These are phyloP conservation scores for Callithrix jacchus DNA, from an alignment of 2,113 vertebrate genomes.

Conservation along the genomic window DNA sequence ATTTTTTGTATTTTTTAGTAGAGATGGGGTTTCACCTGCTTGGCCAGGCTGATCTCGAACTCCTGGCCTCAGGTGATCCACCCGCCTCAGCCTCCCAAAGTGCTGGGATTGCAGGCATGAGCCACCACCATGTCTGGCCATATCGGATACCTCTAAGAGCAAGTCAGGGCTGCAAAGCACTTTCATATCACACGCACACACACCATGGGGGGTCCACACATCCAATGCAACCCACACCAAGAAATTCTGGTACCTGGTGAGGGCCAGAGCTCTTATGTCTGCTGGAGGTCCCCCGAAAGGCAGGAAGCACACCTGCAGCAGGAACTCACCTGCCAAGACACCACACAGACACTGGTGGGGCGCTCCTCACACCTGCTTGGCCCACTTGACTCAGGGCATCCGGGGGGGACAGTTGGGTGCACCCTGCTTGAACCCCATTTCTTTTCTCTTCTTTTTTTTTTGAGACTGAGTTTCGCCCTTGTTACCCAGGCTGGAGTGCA, in stretches of 20 bases:
- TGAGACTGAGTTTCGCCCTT: no score
- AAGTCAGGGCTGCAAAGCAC: background rate
- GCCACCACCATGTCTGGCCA: no score
- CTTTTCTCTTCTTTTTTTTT: no score
- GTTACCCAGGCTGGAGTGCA: no score
- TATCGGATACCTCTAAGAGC: background rate
- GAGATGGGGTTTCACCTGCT: no score
- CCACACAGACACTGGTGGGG: background rate
- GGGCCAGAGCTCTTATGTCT: background rate
- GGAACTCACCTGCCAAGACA: background rate
- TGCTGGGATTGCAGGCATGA: no score
- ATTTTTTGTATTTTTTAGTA: no score
- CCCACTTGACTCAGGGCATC: background rate
- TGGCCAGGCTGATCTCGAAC: no score
- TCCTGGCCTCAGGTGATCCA: no score
- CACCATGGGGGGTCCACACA: background rate
- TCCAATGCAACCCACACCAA: background rate
- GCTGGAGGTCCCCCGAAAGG: background rate
- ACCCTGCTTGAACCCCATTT: background rate
- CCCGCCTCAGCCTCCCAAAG: no score
- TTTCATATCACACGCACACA: background rate
- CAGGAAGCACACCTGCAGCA: background rate
- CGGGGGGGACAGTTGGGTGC: background rate
- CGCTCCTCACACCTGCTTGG: background rate
- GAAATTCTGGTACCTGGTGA: background rate